Evolutionary conservation across 2,888 invertebrate species (phyloP), one percentile per base, ranked within the genome.

Genomic region (Pteria penguin): DNA sequence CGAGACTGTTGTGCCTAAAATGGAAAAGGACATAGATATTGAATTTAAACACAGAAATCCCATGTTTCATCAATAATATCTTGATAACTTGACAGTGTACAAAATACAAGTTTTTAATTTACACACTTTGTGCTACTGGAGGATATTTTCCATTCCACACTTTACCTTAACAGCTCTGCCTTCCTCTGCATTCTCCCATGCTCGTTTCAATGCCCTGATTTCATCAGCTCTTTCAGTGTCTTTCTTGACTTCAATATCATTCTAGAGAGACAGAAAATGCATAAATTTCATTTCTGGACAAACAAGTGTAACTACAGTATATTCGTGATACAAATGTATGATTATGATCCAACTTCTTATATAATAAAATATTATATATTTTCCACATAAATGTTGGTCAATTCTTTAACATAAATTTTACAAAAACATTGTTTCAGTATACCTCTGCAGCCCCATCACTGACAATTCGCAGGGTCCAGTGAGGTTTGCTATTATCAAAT

Each of bases 111-210:
- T 45, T 45, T 29, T 2, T 18, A 61, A 31, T 8, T 8, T n/a
- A 31, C 1, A 61, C 31, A 27, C 22, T 61, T 31, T 61, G 14
- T 18, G 32, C 11, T n/a, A 32, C 2, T n/a, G 5, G 29, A 31
- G 18, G 29, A 11, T 27, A 0, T 61, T 61, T 61, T 61, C 14
- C 2, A 14, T 8, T 58, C 26, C 14, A n/a, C 27, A 11, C 5
- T 63, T 33, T 75, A 89, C 90, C 84, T 92, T 92, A 33, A 90
- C 91, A 52, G 92, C 91, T n/a, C 92, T 75, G 1, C 92, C 92
- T 4, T 91, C 91, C 72, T 92, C 91, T 11, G 91, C 90, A 74
- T 90, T 91, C 72, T 92, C 92, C 92, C 92, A 92, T 1, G 91
- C 91, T 79, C 88, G 90, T 87, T 92, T 92, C 84, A 91, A 86